Base-by-base conservation (phyloP, 23 tunicate species). In the Trididemnum miniatum region DNA sequence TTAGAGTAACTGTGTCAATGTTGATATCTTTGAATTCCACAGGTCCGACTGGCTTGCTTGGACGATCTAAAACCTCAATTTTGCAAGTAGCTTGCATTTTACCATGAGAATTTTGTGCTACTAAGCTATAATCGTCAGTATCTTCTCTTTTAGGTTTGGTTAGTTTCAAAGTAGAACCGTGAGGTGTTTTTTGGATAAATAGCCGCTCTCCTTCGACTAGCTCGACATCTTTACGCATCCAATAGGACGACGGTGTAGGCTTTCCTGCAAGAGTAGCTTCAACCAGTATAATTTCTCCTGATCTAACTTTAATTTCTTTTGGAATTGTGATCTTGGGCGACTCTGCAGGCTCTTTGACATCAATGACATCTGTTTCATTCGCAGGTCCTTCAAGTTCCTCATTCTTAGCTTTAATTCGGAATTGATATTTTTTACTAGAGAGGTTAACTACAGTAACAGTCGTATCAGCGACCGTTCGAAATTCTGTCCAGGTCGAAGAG, bases 351-450 rank as follows among this genome's bases (percentile, higher is more conserved):
- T 95, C 99, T 67, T 82, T 87, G 23, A 92, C 96, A 28, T 95
- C 93, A 59, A 87, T 85, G n/a, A 90, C 69, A 32, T 90, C 92
- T 22, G 86, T 89, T 77, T 80, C 96, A 22, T 79, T 24, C 12
- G 82, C 59, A 3, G 92, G 82, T 22, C 91, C 84, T 35, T 90
- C 96, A 32, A 86, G 67, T 30, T 82, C 78, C 23, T 95, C 89
- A 83, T 95, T 95, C 36, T 67, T 40, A 12, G 99, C 96, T 75
- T 86, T 90, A 1, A 95, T 89, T 20, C 77, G 80, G 84, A 95
- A 95, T 60, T 86, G 84, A 65, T 95, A 95, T 66, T 86, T 86
- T 59, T 88, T 84, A 50, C 35, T 63, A 15, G 81, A 39, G 23
- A 95, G 64, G 30, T 94, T 87, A 25, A 88, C 89, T 12, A 87